phyloP scores from a whole-genome alignment of 37 sponge, comb jelly and placozoan species.

The Spongilla lacustris region DNA sequence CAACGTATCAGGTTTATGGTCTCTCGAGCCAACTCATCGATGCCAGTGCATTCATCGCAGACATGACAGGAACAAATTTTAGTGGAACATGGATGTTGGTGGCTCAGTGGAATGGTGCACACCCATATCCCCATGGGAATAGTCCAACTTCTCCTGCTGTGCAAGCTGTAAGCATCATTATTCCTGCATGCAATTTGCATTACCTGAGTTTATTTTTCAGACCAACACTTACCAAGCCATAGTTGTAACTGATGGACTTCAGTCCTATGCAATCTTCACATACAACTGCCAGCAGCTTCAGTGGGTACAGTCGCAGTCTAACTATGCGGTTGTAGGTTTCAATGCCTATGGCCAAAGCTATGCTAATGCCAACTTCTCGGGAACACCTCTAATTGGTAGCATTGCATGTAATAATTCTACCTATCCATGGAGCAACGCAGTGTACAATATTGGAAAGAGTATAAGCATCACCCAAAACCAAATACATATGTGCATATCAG shows the following conservation, averaged over 20 bases:
- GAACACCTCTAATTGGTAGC: neutral
- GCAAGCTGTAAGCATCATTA: no score
- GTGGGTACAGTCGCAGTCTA: conserved; percentile 30
- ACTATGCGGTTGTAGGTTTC: conserved; percentile 56
- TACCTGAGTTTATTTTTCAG: conserved; percentile 8
- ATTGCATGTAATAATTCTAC: conserved; percentile 16
- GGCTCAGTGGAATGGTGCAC: conserved; percentile 54
- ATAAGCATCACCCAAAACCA: neutral
- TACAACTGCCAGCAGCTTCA: conserved; percentile 70
- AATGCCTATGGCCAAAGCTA: conserved; percentile 16
- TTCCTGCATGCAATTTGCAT: neutral
- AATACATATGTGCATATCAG: conserved; percentile 7
- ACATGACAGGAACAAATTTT: conserved; percentile 12
- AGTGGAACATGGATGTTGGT: conserved; percentile 57
- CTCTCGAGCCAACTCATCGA: neutral
- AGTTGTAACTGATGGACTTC: conserved; percentile 66
- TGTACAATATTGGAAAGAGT: conserved; percentile 21
- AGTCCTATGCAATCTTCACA: conserved; percentile 64
- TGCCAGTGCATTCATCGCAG: conserved; percentile 19
- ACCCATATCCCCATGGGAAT: conserved; percentile 46
- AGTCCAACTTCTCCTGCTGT: neutral
- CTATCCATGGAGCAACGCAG: conserved; percentile 15
- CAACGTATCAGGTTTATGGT: conserved; percentile 47
- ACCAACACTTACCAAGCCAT: conserved; percentile 74
- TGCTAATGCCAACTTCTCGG: conserved; percentile 25